Evolutionary conservation across 2,797 vertebrate genomes (phyloP), one percentile per base, ranked within the genome.

Genomic region (Ataeniobius toweri): DNA sequence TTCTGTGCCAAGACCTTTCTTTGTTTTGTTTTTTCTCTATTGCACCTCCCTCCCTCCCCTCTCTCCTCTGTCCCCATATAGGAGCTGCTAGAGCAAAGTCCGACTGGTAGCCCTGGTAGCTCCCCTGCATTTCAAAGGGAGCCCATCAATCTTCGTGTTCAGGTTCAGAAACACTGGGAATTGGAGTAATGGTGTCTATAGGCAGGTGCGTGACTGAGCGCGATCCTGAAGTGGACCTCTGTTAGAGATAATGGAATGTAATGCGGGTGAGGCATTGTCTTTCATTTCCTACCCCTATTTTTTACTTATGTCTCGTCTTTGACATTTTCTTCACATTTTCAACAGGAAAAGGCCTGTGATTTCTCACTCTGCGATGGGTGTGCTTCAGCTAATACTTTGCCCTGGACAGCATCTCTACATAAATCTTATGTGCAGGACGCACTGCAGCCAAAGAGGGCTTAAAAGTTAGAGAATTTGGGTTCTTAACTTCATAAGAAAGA

Each of bases 131-230:
- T 85, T 83, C 89, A 75, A 92, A 75, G 85, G 76, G 63, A 86
- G 59, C 51, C 80, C 82, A 94, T 93, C 91, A 89, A 87, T 91
- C 92, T 89, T 53, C 2, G 63, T 77, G 83, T 89, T 85, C 80
- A 77, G 79, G 67, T 85, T 83, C 80, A 71, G 61, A 75, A 80
- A 61, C 56, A 82, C 28, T 77, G 83, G 85, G 80, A 69, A 69
- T 82, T 68, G 78, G 72, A 80, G 77, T 85, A 75, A 65, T 46
- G 0, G 75, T 73, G 71, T 76, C 69, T 79, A 72, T 71, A 67
- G 81, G 70, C 76, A 28, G 78, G 58, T 46, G 59, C 50, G 71
- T 73, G 50, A 1, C 14, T 51, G 26, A 67, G 44, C 53, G 68
- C 55, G 41, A 58, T 56, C 84, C 82, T 84, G 77, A 74, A 69